phyloP scores from a whole-genome alignment of 2,113 vertebrate genomes.

The Lucifuga dentata region DNA sequence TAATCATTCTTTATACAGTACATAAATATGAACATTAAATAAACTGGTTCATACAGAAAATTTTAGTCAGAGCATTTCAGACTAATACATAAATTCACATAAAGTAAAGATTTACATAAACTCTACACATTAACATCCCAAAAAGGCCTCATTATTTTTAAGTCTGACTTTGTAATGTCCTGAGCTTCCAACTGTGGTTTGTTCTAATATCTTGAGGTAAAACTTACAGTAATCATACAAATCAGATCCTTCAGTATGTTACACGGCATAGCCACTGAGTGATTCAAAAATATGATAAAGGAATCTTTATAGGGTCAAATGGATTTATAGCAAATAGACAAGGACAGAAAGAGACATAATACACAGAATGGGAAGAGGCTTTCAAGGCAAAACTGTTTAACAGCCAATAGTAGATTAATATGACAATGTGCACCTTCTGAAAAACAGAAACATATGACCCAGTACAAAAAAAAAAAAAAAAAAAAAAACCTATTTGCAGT shows the following conservation, averaged over 20 bases:
- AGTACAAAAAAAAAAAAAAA: neutral
- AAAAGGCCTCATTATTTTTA: conserved; percentile 4
- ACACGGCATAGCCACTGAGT: conserved; percentile 15
- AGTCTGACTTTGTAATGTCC: conserved; percentile 9
- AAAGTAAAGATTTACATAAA: too few relatives aligned
- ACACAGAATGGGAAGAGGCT: neutral
- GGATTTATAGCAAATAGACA: conserved; percentile 42
- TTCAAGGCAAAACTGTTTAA: conserved; percentile 7
- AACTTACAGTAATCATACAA: conserved; percentile 20
- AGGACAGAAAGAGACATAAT: conserved; percentile 14
- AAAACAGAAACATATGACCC: conserved; percentile 18
- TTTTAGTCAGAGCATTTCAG: too few relatives aligned
- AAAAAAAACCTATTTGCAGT: too few relatives aligned
- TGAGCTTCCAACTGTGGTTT: conserved; percentile 20
- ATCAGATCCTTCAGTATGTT: conserved; percentile 23
- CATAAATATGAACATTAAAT: too few relatives aligned
- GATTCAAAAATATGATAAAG: conserved; percentile 15
- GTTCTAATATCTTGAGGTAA: neutral
- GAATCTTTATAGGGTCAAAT: conserved; percentile 38
- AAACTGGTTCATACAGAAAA: too few relatives aligned
- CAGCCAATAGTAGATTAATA: conserved; percentile 21
- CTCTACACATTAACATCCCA: conserved; percentile 1
- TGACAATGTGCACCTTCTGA: conserved; percentile 14
- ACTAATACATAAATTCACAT: too few relatives aligned
- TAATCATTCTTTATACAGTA: too few relatives aligned